A percentile compares a stretch with the other conserved stretches of the same genome.
Evolutionary conservation across 2,888 invertebrate species (phyloP).

Genomic region (Tethea ocularis): DNA sequence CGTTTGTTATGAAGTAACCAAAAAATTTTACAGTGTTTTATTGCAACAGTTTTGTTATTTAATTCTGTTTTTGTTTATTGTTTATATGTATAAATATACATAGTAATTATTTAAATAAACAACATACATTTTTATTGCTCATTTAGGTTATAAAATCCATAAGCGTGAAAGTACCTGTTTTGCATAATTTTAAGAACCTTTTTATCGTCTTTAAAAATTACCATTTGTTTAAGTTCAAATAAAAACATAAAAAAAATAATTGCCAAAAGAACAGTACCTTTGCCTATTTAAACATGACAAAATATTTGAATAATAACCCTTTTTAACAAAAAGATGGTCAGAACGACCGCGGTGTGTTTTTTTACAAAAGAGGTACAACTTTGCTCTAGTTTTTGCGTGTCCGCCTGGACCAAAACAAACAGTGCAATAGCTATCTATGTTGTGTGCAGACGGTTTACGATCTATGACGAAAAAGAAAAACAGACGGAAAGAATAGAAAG

Average conservation of each 20-base stretch:
- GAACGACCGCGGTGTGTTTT: constrained; percentile 32
- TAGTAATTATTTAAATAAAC: not conserved
- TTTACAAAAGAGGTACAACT: constrained; percentile 39
- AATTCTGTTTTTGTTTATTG: not conserved
- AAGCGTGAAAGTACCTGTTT: constrained; percentile 5
- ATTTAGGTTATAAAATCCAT: constrained; percentile 3
- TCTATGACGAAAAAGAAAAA: constrained; percentile 46
- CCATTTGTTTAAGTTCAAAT: not conserved
- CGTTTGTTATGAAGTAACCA: constrained; percentile 41
- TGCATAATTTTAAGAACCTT: constrained; percentile 1
- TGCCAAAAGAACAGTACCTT: constrained; percentile 22
- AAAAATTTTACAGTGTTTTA: not conserved
- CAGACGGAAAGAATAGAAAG: constrained; percentile 49
- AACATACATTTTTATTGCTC: not conserved
- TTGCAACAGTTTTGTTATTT: not conserved
- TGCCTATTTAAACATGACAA: constrained; percentile 45
- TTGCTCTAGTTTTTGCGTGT: constrained; percentile 65
- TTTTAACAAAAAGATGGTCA: constrained; percentile 37
- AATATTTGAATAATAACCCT: constrained; percentile 42
- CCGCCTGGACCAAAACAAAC: constrained; percentile 52
- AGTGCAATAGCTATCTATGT: constrained; percentile 40
- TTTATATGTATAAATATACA: not conserved
- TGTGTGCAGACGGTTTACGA: constrained; percentile 34
- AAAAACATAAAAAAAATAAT: constrained; percentile 27
- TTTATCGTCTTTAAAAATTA: constrained; percentile 4